Conservation (phyloP, 2,797 vertebrate genomes). For the Halcyon smyrnensis region DNA sequence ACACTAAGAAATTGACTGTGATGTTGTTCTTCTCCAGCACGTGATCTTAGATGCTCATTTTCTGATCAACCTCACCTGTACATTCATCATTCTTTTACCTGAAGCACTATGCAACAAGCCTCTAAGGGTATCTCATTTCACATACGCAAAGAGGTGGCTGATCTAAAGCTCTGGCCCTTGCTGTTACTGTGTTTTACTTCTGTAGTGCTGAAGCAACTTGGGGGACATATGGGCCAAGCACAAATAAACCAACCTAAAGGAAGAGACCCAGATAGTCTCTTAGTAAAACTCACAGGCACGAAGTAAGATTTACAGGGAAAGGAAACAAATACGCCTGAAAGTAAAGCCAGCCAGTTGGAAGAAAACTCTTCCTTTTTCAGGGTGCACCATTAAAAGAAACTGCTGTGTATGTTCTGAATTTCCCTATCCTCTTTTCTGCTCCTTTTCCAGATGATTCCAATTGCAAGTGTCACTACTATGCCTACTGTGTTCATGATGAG, state of each 20-base stretch:
- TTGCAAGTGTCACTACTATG: background rate
- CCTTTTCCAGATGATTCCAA: background rate
- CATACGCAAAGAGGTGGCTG: background rate
- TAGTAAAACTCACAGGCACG: background rate
- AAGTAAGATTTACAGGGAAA: background rate
- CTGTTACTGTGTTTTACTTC: background rate
- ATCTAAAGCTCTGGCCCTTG: background rate
- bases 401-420: background rate
- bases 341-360: background rate
- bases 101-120: background rate
- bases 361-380: background rate
- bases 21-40: background rate
- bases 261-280: background rate
- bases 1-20: background rate
- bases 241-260: background rate
- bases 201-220: background rate
- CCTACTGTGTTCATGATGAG: background rate
- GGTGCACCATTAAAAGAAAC: background rate
- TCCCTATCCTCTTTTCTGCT: background rate
- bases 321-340: background rate
- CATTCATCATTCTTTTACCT: fast-evolving
- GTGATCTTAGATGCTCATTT: background rate
- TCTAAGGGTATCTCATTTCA: background rate
- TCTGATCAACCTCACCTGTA: background rate
- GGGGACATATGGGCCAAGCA: background rate